Evolutionary conservation across 1,140 invertebrate species (phyloP), one percentile per base, ranked within the genome.

Genomic region (Globodera ellingtonae): DNA sequence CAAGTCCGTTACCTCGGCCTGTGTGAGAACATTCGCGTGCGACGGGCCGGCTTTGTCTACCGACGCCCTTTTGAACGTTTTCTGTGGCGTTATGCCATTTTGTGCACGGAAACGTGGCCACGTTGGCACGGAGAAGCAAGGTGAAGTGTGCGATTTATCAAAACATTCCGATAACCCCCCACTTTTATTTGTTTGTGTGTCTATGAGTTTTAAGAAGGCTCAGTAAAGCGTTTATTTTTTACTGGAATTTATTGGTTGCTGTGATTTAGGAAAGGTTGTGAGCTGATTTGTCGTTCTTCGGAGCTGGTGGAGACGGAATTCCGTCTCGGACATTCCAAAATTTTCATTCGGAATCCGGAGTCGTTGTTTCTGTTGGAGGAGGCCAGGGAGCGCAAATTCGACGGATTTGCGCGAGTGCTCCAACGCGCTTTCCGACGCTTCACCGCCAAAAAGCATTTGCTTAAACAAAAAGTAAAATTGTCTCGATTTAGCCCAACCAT

Each of bases 301-400:
- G 91, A 92, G 81, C 92, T 94, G 87, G 92, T 93, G 65, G 83
- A 79, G 8, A 91, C 91, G n/a, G 93, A 94, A 84, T 94, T 92
- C 85, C 93, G 94, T 85, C 89, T 94, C 13, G 93, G 93, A 13
- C 91, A 90, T 79, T 92, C 92, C 0, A 94, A 94, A 90, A 91
- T 94, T 15, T 94, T 94, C 84, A 92, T 94, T 71, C 94, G 94
- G 89, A 93, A 93, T 75, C 93, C 93, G 15, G 93, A 93, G 90
- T 93, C 92, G 93, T 87, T 94, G 24, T 94, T 94, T 87, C 91
- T 93, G 87, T 85, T 94, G 79, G 93, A 94, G 90, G 93, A 94
- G 89, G 90, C 92, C 72, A 89, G 93, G 72, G 93, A 94, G 81
- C 90, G 93, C 78, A 93, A 93, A 86, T 94, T 92, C 90, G 93